Base-by-base conservation (phyloP, 2,888 invertebrate species). In the Bugulina stolonifera region DNA sequence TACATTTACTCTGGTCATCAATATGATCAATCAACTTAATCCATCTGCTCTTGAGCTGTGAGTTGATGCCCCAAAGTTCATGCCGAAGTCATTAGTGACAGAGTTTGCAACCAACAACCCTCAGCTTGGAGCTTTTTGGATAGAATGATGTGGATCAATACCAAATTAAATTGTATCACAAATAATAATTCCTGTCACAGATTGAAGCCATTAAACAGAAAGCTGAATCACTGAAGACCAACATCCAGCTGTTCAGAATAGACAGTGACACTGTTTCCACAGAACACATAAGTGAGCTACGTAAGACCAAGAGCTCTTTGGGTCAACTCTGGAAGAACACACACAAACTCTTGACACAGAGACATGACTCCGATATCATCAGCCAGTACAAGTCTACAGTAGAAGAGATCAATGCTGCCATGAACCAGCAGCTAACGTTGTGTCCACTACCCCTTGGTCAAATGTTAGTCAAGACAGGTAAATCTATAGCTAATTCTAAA, bases 341-440 rank as follows among this genome's bases (percentile, higher is more conserved):
- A 25, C 22, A 64, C 32, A 27, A 64, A 32, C 10, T 34, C 32
- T n/a, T 64, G 2, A 29, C 64, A 3, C 10, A 64, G 25, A 64
- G 27, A 64, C 64, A 64, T 34, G 64, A 64, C 27, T 22, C 27
- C 2, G 64, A 64, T n/a, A 64, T 64, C 32, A 32, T 64, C 5
- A 14, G 10, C 10, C 27, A 22, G 27, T 64, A 29, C 32, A 32
- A 5, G 64, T 25, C 22, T 22, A 29, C 27, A 14, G 32, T 10
- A 14, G 64, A 64, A 3, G 64, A 64, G 64, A 64, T 64, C 5
- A 27, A 3, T 14, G 10, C 27, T 3, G 64, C 64, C 14, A 32
- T 27, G 3, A 32, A 64, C 27, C 10, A 5, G 32, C 25, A 64
- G 27, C 27, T 64, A 5, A 32, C 27, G 2, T 10, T 25, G 25